phyloP scores from a whole-genome alignment of 2,888 invertebrate genomes.

The Drosophila peninsularis region DNA sequence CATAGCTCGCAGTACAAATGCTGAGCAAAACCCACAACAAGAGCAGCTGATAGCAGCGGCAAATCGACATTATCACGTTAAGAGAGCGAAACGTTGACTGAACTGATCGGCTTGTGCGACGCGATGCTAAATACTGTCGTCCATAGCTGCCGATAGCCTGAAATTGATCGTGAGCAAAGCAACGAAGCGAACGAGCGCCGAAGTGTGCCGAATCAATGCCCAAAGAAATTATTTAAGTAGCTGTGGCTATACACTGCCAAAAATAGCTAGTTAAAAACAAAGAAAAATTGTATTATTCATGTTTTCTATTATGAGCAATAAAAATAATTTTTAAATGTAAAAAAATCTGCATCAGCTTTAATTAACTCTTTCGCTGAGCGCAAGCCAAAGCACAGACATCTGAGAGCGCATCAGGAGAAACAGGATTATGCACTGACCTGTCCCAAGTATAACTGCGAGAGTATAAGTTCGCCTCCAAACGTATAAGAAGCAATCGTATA shows the following conservation, averaged over 20 bases:
- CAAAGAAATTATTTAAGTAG: slow-evolving; percentile 13
- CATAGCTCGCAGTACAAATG: slow-evolving; percentile 8
- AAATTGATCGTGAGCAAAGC: slow-evolving; percentile 13
- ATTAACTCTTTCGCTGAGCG: not conserved
- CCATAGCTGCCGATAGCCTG: not conserved
- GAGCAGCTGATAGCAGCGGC: slow-evolving; percentile 20
- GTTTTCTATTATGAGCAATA: too few species aligned
- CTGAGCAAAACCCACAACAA: slow-evolving; percentile 42
- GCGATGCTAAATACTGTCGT: slow-evolving; percentile 34
- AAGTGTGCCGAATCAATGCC: slow-evolving; percentile 5
- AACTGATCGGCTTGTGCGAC: slow-evolving; percentile 26
- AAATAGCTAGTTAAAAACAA: not conserved
- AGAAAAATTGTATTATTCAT: not conserved
- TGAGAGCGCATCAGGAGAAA: slow-evolving; percentile 12
- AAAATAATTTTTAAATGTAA: not conserved
- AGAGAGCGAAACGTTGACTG: slow-evolving; percentile 58
- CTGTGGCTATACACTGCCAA: slow-evolving; percentile 21
- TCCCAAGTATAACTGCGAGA: slow-evolving; percentile 36
- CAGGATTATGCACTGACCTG: slow-evolving; percentile 62
- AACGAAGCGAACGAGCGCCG: slow-evolving; percentile 6
- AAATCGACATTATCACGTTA: slow-evolving; percentile 53
- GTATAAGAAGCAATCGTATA: not conserved
- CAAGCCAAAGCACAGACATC: not conserved
- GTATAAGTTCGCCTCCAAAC: slow-evolving; percentile 1
- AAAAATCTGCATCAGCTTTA: not conserved